Percentiles rank a stretch among this genome's conserved stretches.
Evolutionary conservation across 2,797 vertebrate genomes (phyloP).

Genomic region (Pteropus rufus): DNA sequence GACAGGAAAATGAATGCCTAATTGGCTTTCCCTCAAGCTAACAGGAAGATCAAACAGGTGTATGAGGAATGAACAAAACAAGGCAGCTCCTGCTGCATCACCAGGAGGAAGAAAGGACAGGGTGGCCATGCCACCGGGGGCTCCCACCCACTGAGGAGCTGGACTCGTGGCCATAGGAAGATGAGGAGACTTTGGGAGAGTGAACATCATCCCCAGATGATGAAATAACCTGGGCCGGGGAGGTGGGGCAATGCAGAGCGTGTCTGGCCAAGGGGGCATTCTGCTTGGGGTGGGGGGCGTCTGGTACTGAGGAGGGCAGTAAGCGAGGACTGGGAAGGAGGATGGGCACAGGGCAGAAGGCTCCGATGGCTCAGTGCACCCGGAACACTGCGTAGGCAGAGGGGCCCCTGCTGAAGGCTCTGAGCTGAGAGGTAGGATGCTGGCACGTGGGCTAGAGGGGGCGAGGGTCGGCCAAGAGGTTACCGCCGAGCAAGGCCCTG

Average conservation of each 20-base stretch:
- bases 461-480: not conserved
- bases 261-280: not conserved
- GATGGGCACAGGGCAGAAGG: not conserved
- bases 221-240: not conserved
- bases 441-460: not conserved
- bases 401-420: not conserved
- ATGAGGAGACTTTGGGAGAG: not conserved
- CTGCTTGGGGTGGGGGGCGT: not conserved
- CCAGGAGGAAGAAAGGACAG: not conserved
- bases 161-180: not conserved
- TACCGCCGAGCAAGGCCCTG: not conserved
- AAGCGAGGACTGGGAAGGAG: not conserved
- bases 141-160: no score
- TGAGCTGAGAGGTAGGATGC: not conserved
- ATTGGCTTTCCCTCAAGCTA: not conserved
- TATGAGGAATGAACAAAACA: not conserved
- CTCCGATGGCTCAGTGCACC: not conserved
- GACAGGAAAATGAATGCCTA: not conserved
- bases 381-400: not conserved
- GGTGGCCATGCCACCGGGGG: not conserved
- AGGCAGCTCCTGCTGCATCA: not conserved
- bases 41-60: not conserved
- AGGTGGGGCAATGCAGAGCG: not conserved
- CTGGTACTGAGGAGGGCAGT: not conserved
- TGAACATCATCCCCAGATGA: not conserved